phyloP scores from a whole-genome alignment of 2,113 vertebrate species.

The Lampris megalopsis region DNA sequence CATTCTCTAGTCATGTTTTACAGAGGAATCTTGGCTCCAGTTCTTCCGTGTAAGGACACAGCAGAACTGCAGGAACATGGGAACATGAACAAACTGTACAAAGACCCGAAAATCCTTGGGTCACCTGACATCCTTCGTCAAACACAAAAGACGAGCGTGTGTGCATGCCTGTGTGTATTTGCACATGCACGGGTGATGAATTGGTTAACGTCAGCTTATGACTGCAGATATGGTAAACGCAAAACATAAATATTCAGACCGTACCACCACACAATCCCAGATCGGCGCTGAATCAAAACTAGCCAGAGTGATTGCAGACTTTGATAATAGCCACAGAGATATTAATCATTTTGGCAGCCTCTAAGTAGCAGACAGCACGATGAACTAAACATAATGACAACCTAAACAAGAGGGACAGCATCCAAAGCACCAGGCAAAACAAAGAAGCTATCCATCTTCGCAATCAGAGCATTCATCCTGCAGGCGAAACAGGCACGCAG shows the following conservation, averaged over 20 bases:
- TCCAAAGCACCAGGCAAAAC: constrained; percentile 38
- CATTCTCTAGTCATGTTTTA: too few relatives aligned
- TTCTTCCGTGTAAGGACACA: too few relatives aligned
- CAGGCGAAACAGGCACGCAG: constrained; percentile 14
- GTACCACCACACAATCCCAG: constrained; percentile 10
- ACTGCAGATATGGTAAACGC: neutral
- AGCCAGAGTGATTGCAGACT: neutral
- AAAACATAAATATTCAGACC: neutral
- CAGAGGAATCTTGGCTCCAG: too few relatives aligned
- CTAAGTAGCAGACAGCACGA: constrained; percentile 19
- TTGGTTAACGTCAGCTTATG: neutral
- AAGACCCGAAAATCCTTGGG: too few relatives aligned
- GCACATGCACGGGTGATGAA: neutral
- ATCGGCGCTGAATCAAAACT: constrained; percentile 7
- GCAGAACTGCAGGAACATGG: too few relatives aligned
- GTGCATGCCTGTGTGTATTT: neutral
- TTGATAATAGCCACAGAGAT: neutral
- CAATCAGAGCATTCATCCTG: constrained; percentile 30
- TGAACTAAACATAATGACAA: constrained; percentile 32
- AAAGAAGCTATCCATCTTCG: constrained; percentile 22
- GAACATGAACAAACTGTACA: too few relatives aligned
- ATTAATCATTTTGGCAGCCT: constrained; percentile 8
- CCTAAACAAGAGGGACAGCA: constrained; percentile 31
- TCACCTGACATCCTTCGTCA: too few relatives aligned
- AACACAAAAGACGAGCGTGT: neutral